These are phyloP conservation scores for Reticulitermes lucifugus DNA, from an alignment of 2,888 invertebrate genomes.

Conservation along the genomic window DNA sequence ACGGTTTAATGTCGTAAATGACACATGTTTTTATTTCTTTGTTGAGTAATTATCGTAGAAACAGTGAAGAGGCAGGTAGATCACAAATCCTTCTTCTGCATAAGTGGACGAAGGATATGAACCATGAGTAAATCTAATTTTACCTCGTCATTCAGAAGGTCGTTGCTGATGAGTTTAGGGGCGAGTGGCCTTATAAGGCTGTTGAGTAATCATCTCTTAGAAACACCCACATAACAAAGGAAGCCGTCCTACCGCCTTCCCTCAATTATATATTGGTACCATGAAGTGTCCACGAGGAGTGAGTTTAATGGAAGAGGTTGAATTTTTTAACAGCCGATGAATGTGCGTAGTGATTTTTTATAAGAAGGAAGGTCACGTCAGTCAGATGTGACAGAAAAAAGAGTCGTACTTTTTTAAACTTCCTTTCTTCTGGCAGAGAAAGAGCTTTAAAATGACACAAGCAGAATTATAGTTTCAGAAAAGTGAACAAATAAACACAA, in stretches of 20 bases:
- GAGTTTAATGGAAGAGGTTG: too few relatives aligned
- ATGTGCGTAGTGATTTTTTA: too few relatives aligned
- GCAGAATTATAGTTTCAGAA: too few relatives aligned
- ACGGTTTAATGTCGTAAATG: background rate
- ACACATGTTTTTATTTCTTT: background rate
- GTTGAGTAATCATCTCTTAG: background rate
- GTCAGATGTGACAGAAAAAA: too few relatives aligned
- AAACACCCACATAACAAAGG: background rate
- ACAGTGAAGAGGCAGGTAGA: background rate
- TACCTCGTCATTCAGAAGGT: constrained; percentile 35
- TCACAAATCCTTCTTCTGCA: background rate
- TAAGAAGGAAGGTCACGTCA: too few relatives aligned
- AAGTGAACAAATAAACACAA: too few relatives aligned
- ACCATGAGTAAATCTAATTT: background rate
- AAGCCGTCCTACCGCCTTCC: background rate
- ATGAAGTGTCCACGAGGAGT: too few relatives aligned
- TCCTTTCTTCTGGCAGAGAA: too few relatives aligned
- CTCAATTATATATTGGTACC: background rate
- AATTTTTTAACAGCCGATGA: too few relatives aligned
- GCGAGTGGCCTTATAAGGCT: constrained; percentile 35
- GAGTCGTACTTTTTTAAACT: too few relatives aligned
- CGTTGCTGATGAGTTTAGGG: constrained; percentile 6
- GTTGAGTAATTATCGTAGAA: background rate
- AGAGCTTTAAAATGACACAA: too few relatives aligned
- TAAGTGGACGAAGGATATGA: background rate